These are phyloP conservation scores for Drosophila paulistorum DNA, from an alignment of 1,140 invertebrate species.

Conservation along the genomic window DNA sequence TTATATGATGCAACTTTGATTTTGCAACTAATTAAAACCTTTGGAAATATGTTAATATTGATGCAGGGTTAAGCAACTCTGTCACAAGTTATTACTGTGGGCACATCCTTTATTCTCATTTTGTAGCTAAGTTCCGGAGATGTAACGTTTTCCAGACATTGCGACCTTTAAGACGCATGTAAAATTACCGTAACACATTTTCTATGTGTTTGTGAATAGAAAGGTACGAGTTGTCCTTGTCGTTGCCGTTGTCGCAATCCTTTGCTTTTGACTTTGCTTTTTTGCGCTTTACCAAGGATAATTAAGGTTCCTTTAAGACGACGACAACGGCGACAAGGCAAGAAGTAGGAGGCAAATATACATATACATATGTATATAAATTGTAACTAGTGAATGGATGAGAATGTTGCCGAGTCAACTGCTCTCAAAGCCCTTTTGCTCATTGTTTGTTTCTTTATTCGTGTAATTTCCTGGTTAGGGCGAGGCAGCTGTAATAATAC, in stretches of 20 bases:
- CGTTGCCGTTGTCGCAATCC: neutral
- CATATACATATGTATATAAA: neutral
- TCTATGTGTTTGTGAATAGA: neutral
- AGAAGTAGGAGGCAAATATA: neutral
- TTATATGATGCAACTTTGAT: too few relatives aligned
- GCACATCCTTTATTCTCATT: neutral
- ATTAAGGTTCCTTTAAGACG: constrained; percentile 2
- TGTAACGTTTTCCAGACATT: constrained; percentile 4
- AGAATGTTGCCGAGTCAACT: constrained; percentile 1
- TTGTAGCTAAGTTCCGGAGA: neutral
- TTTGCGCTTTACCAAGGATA: neutral
- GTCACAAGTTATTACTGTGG: neutral
- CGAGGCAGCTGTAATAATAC: constrained; percentile 39
- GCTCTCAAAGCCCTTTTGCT: constrained; percentile 16
- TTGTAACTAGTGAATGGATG: constrained; percentile 6
- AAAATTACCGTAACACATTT: constrained; percentile 5
- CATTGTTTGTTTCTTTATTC: constrained; percentile 29
- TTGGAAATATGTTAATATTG: too few relatives aligned
- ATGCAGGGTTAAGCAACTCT: neutral
- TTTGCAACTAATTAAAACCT: too few relatives aligned
- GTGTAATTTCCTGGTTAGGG: constrained; percentile 28
- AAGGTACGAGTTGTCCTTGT: constrained; percentile 5
- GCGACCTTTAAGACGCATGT: constrained; percentile 11
- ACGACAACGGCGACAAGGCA: neutral
- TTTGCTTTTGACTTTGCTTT: constrained; percentile 9